Evolutionary conservation across 2,797 vertebrate genomes (phyloP), one percentile per base, ranked within the genome.

Genomic region (Anguilla obscura): DNA sequence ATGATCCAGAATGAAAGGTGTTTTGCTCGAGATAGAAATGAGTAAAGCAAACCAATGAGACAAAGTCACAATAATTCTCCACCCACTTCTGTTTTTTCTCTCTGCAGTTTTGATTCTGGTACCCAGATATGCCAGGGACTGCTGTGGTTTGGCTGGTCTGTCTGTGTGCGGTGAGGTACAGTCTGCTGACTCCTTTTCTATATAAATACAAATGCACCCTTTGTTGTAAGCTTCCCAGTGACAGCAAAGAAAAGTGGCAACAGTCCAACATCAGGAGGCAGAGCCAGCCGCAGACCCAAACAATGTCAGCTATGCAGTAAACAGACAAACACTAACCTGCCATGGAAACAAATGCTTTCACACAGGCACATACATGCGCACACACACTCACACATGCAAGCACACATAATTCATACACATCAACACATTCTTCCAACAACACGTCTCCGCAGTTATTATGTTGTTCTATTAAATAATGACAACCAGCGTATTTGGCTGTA

Each of bases 271-370:
- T 52, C 82, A 84, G 27, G 83, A 94, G 92, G 89, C 91, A 93
- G 91, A 85, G 63, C 76, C 89, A 93, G 90, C 94, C 94, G 82
- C 93, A 94, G 92, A 92, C 94, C 94, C 92, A 95, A 96, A 96
- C 95, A 95, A 96, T 96, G 94, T 95, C 91, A 96, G 93, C 95
- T 94, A 96, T 96, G 96, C 93, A 94, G 92, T 95, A 95, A 95
- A 96, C 74, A 79, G 74, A 45, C 74, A 79, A 36, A 79, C 74
- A 40, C 33, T 18, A 45, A 79, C 33, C 74, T 40, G 74, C 4
- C 33, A 36, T 45, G 86, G 71, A 66, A 56, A 56, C 40, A 0
- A 87, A 40, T 48, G 86, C 86, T n/a, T 87, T 80, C 79, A 21
- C 48, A 50, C 48, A 74, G 24, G 66, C 69, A 79, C 54, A 87